phyloP scores from a whole-genome alignment of 2,797 vertebrate genomes.

The Enteromius afrohamiltoni region DNA sequence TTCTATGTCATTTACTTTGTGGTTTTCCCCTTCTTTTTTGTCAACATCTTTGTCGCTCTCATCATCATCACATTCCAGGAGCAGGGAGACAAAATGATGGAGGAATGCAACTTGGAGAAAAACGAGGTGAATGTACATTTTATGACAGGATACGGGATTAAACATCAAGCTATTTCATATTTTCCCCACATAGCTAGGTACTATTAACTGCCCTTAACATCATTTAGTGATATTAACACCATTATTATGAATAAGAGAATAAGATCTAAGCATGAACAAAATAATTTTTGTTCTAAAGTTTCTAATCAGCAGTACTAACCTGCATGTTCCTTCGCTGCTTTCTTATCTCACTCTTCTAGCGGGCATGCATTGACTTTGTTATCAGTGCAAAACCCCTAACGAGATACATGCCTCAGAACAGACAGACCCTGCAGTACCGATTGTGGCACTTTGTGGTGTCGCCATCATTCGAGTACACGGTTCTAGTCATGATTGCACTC shows the following conservation, averaged over 20 bases:
- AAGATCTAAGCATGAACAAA: neutral
- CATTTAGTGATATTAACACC: neutral
- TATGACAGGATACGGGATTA: neutral
- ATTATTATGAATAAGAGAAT: neutral
- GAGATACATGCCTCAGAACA: conserved; percentile 98
- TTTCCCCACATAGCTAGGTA: neutral
- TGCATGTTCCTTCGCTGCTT: conserved; percentile 17
- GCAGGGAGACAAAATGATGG: conserved; percentile 99
- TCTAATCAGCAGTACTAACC: neutral
- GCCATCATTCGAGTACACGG: conserved; percentile 96
- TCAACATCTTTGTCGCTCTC: conserved; percentile 98
- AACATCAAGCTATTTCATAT: neutral
- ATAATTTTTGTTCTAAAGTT: no score
- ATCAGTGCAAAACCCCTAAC: conserved; percentile 97
- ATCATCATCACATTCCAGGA: conserved; percentile 99
- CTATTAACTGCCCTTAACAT: conserved; percentile 1
- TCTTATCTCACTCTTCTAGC: conserved; percentile 73
- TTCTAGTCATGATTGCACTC: conserved; percentile 97
- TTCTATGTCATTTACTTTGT: conserved; percentile 99
- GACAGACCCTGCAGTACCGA: conserved; percentile 95
- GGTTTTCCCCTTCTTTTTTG: conserved; percentile 98
- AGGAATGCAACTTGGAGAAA: conserved; percentile 97
- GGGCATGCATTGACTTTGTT: conserved; percentile 97
- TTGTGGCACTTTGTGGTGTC: conserved; percentile 99
- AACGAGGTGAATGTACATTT: conserved; percentile 87